Base-by-base conservation (phyloP, 2,888 invertebrate species). In the Microchrysa polita region DNA sequence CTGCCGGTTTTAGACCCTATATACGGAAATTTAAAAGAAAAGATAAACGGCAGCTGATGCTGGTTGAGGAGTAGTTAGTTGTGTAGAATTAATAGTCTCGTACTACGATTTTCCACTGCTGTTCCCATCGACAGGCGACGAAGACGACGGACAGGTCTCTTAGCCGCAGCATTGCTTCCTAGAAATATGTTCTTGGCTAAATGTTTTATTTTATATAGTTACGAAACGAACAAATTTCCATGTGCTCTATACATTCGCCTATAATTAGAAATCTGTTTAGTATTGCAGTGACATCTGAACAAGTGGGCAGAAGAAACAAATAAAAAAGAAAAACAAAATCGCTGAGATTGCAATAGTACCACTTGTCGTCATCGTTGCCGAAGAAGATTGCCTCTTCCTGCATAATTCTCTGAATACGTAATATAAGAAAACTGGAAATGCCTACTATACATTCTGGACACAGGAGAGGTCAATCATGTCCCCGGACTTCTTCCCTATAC, bases 241-340 rank as follows among this genome's bases (percentile, higher is more conserved):
- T 42, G n/a, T n/a, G 22, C 27, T 7, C 27, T 44, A 48, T 65
- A 48, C 44, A 48, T 48, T 48, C 27, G 65, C 44, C 65, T 65
- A 48, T 65, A 65, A 65, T 65, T 65, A 65, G 65, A 65, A 18
- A 18, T 44, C 44, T 65, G 65, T 65, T 65, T 65, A 16, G 27
- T 34, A 34, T 34, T 34, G 27, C 27, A 2, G 27, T 34, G 27
- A 34, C 7, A 34, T 34, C 27, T 48, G 44, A 10, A 10, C 18
- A 55, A 10, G 48, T n/a, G 48, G 16, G 48, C 16, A 48, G 48
- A n/a, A 48, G 48, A 48, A 2, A 48, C 48, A 48, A n/a, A n/a
- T n/a, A n/a, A n/a, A n/a, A n/a, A n/a, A n/a, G n/a, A n/a, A n/a
- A n/a, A n/a, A n/a, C n/a, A n/a, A n/a, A n/a, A n/a, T n/a, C n/a